These are phyloP conservation scores for Mormyrus iriodes DNA, from an alignment of 2,113 vertebrate genomes.

Conservation along the genomic window DNA sequence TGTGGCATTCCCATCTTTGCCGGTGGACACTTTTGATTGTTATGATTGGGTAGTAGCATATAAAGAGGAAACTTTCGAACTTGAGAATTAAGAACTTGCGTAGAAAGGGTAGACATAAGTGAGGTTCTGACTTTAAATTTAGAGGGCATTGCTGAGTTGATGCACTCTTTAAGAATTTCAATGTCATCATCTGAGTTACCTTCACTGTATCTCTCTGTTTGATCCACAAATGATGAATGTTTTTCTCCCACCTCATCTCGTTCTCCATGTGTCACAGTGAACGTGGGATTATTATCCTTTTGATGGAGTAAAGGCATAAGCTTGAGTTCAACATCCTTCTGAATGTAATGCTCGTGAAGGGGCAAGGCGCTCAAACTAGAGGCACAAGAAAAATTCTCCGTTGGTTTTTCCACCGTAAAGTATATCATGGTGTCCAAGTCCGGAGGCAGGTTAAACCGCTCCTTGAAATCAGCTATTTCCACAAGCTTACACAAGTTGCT, in stretches of 20 bases:
- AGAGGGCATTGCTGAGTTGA: conserved; percentile 89
- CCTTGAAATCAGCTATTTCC: conserved; percentile 91
- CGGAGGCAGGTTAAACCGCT: conserved; percentile 82
- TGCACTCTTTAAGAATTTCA: conserved; percentile 89
- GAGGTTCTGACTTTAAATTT: conserved; percentile 80
- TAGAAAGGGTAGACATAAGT: conserved; percentile 63
- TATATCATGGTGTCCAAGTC: conserved; percentile 93
- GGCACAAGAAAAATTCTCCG: conserved; percentile 94
- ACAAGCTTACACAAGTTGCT: conserved; percentile 85
- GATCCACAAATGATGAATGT: conserved; percentile 42
- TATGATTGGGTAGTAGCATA: conserved; percentile 80
- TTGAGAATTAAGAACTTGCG: conserved; percentile 69
- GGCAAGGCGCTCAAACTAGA: conserved; percentile 93
- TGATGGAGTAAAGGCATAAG: conserved; percentile 79
- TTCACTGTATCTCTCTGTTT: conserved; percentile 61
- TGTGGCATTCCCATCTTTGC: conserved; percentile 59
- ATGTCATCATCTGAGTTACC: conserved; percentile 79
- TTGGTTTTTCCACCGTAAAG: conserved; percentile 94
- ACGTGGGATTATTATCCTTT: conserved; percentile 61
- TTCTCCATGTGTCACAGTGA: conserved; percentile 50
- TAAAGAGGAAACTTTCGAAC: conserved; percentile 77
- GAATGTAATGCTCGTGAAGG: conserved; percentile 88
- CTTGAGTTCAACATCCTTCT: conserved; percentile 93
- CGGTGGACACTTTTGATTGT: conserved; percentile 55
- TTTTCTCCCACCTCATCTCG: conserved; percentile 64